Base-by-base conservation (phyloP, 1,140 invertebrate genomes). In the Trichomalopsis sarcophagae region DNA sequence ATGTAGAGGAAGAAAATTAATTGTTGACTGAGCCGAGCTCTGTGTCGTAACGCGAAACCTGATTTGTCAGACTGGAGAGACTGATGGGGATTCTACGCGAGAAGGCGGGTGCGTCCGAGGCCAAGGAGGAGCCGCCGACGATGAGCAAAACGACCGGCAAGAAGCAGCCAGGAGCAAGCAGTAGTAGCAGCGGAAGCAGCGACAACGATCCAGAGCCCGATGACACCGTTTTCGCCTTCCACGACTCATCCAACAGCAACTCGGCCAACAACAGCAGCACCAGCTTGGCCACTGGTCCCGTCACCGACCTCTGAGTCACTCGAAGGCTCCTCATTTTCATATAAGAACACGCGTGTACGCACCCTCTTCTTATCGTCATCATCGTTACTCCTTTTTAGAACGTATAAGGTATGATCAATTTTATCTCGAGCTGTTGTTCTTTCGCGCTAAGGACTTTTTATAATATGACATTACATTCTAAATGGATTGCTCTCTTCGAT, bases 31-130 rank as follows among this genome's bases (percentile, higher is more conserved):
- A 33, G 14, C 62, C 62, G 17, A 21, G 21, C 11, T 9, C 14
- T 5, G 11, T 6, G 69, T 89, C 88, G 89, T 91, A 90, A 92
- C 88, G 88, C 88, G 88, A 90, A 90, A 89, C 91, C 83, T 92
- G 87, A 91, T 93, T 93, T 93, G 84, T 91, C 89, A 93, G 92
- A 92, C 88, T 92, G 87, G 91, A 92, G 90, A 91, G 90, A 87
- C 91, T 91, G 91, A 89, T 91, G 88, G 89, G 88, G 86, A 90
- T 89, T 86, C 90, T 91, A 77, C 90, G 88, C 87, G 89, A 90
- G 88, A 92, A 90, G 89, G 87, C 89, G 44, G 62, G 78, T 30
- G n/a, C 82, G 66, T 44, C 79, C 23, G 33, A 13, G n/a, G 23
- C 30, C 36, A 11, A 33, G 36, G 14, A 30, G 33, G 47, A 21